phyloP scores from a whole-genome alignment of 2,888 invertebrate species.

The Seira ritae region DNA sequence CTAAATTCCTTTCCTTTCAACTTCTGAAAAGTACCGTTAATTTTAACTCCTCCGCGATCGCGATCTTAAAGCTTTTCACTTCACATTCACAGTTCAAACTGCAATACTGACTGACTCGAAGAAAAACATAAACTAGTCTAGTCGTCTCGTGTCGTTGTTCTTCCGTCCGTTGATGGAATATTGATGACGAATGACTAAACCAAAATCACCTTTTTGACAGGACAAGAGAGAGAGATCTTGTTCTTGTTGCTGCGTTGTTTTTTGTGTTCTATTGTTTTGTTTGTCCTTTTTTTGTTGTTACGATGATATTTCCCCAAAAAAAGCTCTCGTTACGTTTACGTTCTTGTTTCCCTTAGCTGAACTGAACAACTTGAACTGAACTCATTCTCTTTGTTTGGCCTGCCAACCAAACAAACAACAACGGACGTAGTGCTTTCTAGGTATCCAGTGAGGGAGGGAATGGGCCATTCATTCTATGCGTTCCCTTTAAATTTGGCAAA shows the following conservation, averaged over 20 bases:
- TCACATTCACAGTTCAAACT: background rate
- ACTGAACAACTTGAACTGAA: too few relatives aligned
- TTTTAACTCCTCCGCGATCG: too few relatives aligned
- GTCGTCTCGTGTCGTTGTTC: background rate
- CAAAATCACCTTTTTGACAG: background rate
- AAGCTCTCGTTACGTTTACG: background rate
- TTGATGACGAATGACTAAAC: background rate
- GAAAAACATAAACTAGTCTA: too few relatives aligned
- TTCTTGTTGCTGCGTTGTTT: too few relatives aligned
- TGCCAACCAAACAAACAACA: too few relatives aligned
- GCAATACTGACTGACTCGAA: background rate
- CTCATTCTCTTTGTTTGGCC: background rate
- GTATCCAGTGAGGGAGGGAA: background rate
- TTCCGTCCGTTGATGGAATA: background rate
- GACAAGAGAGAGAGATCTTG: too few relatives aligned
- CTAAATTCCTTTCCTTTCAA: too few relatives aligned
- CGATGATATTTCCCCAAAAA: too few relatives aligned
- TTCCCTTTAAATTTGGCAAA: too few relatives aligned
- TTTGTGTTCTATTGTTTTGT: conserved; percentile 8
- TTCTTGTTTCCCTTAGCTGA: background rate
- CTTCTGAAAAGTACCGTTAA: too few relatives aligned
- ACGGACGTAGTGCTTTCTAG: background rate
- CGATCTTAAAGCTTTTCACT: too few relatives aligned
- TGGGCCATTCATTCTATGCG: too few relatives aligned
- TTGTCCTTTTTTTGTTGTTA: background rate